Evolutionary conservation across 2,797 vertebrate genomes (phyloP).

Genomic region (Epinephelus malabaricus): DNA sequence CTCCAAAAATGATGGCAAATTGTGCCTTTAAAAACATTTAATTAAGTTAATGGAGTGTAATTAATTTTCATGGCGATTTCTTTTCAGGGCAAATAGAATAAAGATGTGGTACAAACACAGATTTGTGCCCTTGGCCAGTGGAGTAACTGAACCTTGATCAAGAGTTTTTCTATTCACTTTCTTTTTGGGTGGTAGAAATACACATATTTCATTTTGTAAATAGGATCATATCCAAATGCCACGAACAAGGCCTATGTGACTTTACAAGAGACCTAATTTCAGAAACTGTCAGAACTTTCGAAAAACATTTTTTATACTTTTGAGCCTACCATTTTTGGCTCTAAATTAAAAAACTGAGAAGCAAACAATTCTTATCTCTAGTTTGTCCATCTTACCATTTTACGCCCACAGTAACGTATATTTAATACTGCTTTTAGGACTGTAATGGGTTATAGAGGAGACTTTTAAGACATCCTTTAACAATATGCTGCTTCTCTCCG

Average conservation of each 20-base stretch:
- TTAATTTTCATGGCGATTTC: background rate
- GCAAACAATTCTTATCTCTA: no score
- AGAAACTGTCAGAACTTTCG: background rate
- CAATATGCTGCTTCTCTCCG: conserved; percentile 3
- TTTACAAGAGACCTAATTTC: background rate
- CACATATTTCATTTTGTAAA: background rate
- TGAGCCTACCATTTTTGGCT: background rate
- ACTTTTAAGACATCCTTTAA: conserved; percentile 10
- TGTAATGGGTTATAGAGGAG: background rate
- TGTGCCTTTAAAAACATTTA: conserved; percentile 10
- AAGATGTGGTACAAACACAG: conserved; percentile 2
- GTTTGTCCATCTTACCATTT: background rate
- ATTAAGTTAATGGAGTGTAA: background rate
- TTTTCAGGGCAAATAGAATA: conserved; percentile 1
- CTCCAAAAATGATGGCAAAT: background rate
- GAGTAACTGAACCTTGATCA: conserved; percentile 2
- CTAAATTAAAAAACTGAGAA: background rate
- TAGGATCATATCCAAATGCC: conserved; percentile 1
- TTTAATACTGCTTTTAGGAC: background rate
- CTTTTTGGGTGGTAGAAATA: background rate
- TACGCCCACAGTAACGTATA: background rate
- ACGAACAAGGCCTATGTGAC: background rate
- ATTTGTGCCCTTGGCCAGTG: background rate
- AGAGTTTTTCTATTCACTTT: conserved; percentile 23
- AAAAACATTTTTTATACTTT: background rate